phyloP scores from a whole-genome alignment of 2,797 vertebrate genomes.

The Gymnothorax reevesii region DNA sequence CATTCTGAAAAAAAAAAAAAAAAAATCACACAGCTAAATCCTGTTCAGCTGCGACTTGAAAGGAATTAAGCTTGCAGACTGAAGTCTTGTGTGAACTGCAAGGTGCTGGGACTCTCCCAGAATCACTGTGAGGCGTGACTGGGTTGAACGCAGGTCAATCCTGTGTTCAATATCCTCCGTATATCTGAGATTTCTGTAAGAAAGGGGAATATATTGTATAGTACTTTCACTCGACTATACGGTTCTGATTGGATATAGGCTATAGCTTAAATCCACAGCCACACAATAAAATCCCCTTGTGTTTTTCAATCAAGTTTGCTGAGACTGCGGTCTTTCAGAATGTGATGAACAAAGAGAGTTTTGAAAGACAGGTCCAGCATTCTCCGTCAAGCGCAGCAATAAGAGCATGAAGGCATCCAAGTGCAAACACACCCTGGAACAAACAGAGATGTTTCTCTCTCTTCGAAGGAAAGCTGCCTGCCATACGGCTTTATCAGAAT shows the following conservation, averaged over 20 bases:
- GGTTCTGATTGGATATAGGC: neutral
- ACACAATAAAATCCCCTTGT: neutral
- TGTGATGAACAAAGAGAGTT: neutral
- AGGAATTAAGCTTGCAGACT: no score
- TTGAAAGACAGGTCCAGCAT: neutral
- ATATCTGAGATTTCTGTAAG: no score
- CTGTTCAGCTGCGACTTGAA: no score
- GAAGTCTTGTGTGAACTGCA: no score
- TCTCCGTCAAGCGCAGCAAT: neutral
- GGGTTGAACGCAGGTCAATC: no score
- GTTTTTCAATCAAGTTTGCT: neutral
- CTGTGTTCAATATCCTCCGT: no score
- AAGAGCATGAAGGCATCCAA: neutral
- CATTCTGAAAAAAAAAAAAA: no score
- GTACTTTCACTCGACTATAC: neutral
- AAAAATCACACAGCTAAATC: no score
- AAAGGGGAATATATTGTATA: neutral
- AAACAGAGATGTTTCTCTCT: neutral
- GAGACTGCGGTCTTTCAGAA: neutral
- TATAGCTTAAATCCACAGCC: neutral
- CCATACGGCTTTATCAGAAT: neutral
- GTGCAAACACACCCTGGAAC: neutral
- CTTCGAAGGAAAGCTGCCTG: neutral
- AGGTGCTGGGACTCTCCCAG: no score
- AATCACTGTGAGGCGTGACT: no score